Conservation (phyloP, 2,797 vertebrate genomes). For the Leuciscus waleckii region DNA sequence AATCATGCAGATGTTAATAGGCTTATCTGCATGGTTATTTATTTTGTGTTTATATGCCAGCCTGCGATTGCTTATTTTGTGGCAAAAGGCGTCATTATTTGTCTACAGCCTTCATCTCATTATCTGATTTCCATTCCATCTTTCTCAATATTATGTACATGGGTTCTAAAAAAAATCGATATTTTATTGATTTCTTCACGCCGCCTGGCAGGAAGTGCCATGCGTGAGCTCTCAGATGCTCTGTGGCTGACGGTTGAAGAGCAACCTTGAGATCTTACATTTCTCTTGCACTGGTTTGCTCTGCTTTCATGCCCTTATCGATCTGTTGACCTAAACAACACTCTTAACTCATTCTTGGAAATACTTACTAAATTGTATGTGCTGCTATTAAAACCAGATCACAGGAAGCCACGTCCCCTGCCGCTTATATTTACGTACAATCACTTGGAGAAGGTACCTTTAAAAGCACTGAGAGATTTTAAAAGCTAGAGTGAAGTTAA, state of each 20-base stretch:
- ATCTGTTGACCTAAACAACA: slow-evolving; percentile 14
- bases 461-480: not conserved
- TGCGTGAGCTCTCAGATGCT: slow-evolving; percentile 6
- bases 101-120: not conserved
- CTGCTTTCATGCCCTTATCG: slow-evolving; percentile 27
- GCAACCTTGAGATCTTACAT: slow-evolving; percentile 33
- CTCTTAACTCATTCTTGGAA: slow-evolving; percentile 22
- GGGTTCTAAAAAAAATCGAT: slow-evolving; percentile 26
- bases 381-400: slow-evolving; percentile 21
- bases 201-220: slow-evolving; percentile 23
- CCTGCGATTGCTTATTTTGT: slow-evolving; percentile 6
- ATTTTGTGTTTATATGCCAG: not conserved
- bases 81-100: not conserved
- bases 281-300: slow-evolving; percentile 8
- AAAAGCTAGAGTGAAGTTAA: slow-evolving; percentile 9
- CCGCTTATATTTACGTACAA: not conserved
- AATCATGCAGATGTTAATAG: not conserved
- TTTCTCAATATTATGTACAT: slow-evolving; percentile 8
- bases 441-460: not conserved
- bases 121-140: slow-evolving; percentile 31
- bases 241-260: slow-evolving; percentile 1
- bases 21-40: not conserved
- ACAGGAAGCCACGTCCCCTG: not conserved
- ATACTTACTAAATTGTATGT: slow-evolving; percentile 14
- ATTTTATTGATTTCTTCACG: slow-evolving; percentile 22